Base-by-base conservation (phyloP, 2,113 vertebrate genomes). In the Glaucidium brasilianum region DNA sequence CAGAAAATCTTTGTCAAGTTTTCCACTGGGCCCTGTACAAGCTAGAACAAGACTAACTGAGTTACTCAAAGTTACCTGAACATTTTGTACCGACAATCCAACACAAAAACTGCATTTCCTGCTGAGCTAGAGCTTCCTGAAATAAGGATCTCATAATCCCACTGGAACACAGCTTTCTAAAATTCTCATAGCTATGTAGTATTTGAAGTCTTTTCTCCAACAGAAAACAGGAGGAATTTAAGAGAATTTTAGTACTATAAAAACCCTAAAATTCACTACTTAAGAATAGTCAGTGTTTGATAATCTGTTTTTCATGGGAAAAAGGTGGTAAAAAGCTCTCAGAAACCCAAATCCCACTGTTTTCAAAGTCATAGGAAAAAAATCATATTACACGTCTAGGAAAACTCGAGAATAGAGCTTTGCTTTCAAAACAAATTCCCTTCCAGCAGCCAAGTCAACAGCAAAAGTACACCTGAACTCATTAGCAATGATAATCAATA, bases 1-100 rank as follows among this genome's bases (percentile, higher is more conserved):
- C 62, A 78, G 43, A 78, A 92, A 84, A 45, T 52, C 66, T 86
- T 47, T 84, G n/a, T 71, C 81, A 88, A 15, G 2, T 94, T 92
- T 95, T 87, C 85, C 66, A 16, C 6, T 37, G 52, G 7, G 56
- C 12, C 27, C 14, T 1, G 5, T 49, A 75, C 96, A 41, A 76
- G 96, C 1, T 13, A 76, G 85, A 92, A 95, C 96, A 97, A 32
- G 94, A 96, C 21, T 90, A 78, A 60, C 17, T n/a, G 81, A 58
- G 71, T 97, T 95, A 96, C 60, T 95, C 93, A 95, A 74, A 82
- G 27, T 32, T 94, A 96, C 89, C 77, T 82, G 91, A 96, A 96
- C 74, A 76, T 90, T 96, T 94, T 91, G 90, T 96, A 82, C 94
- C 0, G 1, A 84, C 35, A 81, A 64, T 34, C 18, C 34, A 75